Base-by-base conservation (phyloP, 2,113 vertebrate genomes). In the Sylvia atricapilla region DNA sequence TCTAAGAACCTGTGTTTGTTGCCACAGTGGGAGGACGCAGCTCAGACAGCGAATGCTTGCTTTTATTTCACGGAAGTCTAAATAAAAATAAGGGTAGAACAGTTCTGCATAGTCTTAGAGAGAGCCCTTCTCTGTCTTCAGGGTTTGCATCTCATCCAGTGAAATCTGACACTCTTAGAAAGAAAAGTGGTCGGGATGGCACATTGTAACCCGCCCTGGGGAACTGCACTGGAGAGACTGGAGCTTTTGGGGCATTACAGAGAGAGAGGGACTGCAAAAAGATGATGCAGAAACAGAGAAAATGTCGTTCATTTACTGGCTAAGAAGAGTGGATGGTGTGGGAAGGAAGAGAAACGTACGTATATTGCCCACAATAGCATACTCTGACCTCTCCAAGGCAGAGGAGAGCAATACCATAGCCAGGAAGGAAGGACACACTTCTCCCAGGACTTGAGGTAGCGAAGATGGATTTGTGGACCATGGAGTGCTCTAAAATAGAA, bases 11-110 rank as follows among this genome's bases (percentile, higher is more conserved):
- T 30, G 47, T 9, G 4, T 74, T 83, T 74, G 75, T 89, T 96
- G 93, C 92, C 85, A 49, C 81, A 94, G 90, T 33, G 94, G 89
- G 75, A 83, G 28, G 64, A 77, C 43, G 1, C 28, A 37, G 55
- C 78, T 93, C 82, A 91, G 67, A 31, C 43, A 66, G 70, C 23
- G 67, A 53, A 46, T 9, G 41, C 55, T 86, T n/a, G n/a, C 31
- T 80, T 70, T 59, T 50, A 20, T 79, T 66, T 79, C 82, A 56
- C 17, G 7, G 43, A 55, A 16, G 25, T 63, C 63, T 67, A 77
- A 58, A 77, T 47, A 28, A 80, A 95, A 74, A 52, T 16, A 67
- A 49, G 23, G 27, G 39, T 53, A 50, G 60, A 76, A 58, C n/a
- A 16, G 75, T 66, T 58, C 86, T 56, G 76, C 22, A 6, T 5